These are phyloP conservation scores for Asteroscopus sphinx DNA, from an alignment of 2,888 invertebrate species.

Conservation along the genomic window DNA sequence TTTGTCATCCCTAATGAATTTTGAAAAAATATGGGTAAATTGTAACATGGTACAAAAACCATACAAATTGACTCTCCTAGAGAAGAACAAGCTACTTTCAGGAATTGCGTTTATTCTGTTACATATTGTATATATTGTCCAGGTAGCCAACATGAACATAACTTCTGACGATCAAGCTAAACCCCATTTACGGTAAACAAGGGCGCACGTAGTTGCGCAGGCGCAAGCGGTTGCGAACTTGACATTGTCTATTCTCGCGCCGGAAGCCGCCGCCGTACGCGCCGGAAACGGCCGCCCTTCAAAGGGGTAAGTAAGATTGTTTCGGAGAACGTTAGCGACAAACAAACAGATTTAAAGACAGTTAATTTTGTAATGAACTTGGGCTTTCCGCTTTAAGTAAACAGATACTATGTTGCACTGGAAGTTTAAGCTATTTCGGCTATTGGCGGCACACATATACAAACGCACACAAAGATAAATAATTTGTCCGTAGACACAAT, in stretches of 20 bases:
- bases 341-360: slow-evolving; percentile 60
- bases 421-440: slow-evolving; percentile 9
- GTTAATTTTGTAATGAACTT: slow-evolving; percentile 64
- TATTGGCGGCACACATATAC: slow-evolving; percentile 4
- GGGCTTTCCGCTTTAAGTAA: slow-evolving; percentile 60
- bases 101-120: too few relatives aligned
- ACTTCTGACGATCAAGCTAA: slow-evolving; percentile 1
- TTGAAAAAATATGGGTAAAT: too few relatives aligned
- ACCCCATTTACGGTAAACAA: slow-evolving; percentile 33
- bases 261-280: slow-evolving; percentile 70
- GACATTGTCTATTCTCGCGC: slow-evolving; percentile 81
- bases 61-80: too few relatives aligned
- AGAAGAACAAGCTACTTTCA: too few relatives aligned
- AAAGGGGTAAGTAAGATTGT: slow-evolving; percentile 83
- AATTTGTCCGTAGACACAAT: too few relatives aligned
- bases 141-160: too few relatives aligned
- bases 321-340: slow-evolving; percentile 75
- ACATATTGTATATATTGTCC: too few relatives aligned
- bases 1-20: too few relatives aligned
- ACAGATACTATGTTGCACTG: slow-evolving; percentile 54
- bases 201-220: slow-evolving; percentile 44
- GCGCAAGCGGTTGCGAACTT: slow-evolving; percentile 78
- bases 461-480: background rate
- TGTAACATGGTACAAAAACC: too few relatives aligned
- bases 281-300: slow-evolving; percentile 72